Conservation (phyloP, 2,113 vertebrate genomes). For the Saimiri boliviensis region DNA sequence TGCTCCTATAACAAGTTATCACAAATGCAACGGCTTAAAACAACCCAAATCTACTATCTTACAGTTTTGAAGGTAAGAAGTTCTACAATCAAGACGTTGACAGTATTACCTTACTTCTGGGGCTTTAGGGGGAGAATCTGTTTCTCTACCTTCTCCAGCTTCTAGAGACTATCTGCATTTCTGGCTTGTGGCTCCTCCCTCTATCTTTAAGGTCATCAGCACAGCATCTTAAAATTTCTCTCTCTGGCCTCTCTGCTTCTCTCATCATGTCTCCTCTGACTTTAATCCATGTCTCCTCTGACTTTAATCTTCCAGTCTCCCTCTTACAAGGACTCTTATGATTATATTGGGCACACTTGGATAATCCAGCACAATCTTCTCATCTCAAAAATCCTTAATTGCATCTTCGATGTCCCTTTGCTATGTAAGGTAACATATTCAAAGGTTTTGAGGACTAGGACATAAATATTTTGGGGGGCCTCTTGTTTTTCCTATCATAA, state of each 20-base stretch:
- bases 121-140: neutral
- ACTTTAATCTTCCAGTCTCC: neutral
- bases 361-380: neutral
- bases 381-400: constrained; percentile 3
- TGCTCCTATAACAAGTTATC: neutral
- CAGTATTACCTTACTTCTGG: neutral
- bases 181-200: neutral
- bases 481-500: neutral
- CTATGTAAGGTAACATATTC: neutral
- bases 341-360: neutral
- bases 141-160: neutral
- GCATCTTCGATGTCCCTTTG: neutral
- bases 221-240: neutral
- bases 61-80: neutral
- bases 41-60: neutral
- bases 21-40: neutral
- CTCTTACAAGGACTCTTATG: neutral
- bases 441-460: neutral
- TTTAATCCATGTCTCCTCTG: neutral
- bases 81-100: neutral
- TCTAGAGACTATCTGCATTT: neutral
- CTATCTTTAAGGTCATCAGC: neutral
- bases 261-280: neutral
- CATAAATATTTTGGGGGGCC: neutral
- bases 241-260: neutral